These are phyloP conservation scores for Geococcyx californianus DNA, from an alignment of 2,113 vertebrate genomes.

Conservation along the genomic window DNA sequence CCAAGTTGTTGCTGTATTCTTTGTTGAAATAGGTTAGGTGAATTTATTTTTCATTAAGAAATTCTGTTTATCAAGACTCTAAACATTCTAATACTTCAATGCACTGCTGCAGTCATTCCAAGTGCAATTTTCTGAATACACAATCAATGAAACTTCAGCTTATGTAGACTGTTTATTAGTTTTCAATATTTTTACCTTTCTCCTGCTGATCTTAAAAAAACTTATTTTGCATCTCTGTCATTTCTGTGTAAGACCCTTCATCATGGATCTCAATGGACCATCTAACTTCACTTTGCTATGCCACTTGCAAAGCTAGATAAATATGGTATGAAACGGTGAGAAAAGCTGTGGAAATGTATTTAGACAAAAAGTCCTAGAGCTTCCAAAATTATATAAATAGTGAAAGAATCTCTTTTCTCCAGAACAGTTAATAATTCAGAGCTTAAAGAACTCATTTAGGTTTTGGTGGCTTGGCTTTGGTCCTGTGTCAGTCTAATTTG, in stretches of 20 bases:
- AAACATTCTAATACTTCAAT: not conserved
- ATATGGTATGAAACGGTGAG: not conserved
- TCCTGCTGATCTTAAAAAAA: not conserved
- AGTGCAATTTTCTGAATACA: not conserved
- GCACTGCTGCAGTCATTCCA: not conserved
- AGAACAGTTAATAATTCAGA: not conserved
- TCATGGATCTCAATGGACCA: not conserved
- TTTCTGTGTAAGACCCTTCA: not conserved
- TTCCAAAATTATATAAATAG: not conserved
- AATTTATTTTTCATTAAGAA: conserved; percentile 3
- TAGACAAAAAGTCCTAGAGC: not conserved
- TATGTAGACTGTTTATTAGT: not conserved
- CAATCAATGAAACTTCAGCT: not conserved
- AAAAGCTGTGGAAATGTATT: not conserved
- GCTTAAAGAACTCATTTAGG: not conserved
- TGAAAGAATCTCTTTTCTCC: not conserved
- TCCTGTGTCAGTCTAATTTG: not conserved
- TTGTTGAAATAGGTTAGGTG: not conserved
- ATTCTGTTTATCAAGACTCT: not conserved
- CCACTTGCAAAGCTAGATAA: not conserved
- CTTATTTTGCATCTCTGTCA: not conserved
- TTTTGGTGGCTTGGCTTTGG: not conserved
- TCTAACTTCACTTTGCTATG: not conserved
- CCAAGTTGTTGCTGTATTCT: not conserved
- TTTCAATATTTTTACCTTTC: not conserved